phyloP scores from a whole-genome alignment of 1,140 invertebrate species.

The Magallana ariakensis region DNA sequence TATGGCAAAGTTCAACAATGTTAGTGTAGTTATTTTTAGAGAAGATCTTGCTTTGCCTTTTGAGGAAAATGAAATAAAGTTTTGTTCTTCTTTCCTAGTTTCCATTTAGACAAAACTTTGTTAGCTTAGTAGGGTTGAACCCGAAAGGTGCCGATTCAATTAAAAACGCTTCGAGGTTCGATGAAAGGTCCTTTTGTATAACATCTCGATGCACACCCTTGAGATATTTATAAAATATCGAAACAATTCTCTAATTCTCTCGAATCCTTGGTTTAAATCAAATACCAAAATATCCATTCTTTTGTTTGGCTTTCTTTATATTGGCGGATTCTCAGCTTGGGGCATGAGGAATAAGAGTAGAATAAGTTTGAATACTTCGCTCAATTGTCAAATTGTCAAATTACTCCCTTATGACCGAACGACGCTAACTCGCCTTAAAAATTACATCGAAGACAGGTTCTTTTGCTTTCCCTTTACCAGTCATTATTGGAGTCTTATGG shows the following conservation, averaged over 20 bases:
- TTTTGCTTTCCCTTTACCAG: not conserved
- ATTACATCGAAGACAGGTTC: not conserved
- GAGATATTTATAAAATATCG: slow-evolving; percentile 37
- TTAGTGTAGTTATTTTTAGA: too few species aligned
- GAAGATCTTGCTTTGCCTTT: too few species aligned
- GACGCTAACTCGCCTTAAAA: not conserved
- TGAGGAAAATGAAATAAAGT: too few species aligned
- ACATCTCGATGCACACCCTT: slow-evolving; percentile 21
- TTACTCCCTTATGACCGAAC: not conserved
- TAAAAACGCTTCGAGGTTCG: not conserved
- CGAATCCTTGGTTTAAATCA: slow-evolving; percentile 29
- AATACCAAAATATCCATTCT: slow-evolving; percentile 24
- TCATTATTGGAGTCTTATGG: slow-evolving; percentile 4
- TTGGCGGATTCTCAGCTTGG: slow-evolving; percentile 5
- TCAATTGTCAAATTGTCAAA: slow-evolving; percentile 8
- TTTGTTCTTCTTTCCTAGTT: not conserved
- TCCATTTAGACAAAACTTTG: not conserved
- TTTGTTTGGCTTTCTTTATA: not conserved
- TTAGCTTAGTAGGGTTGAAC: not conserved
- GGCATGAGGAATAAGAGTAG: not conserved
- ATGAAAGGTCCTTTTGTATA: slow-evolving; percentile 12
- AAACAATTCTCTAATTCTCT: slow-evolving; percentile 37
- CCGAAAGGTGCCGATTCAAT: slow-evolving; percentile 17
- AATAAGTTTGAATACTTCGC: not conserved
- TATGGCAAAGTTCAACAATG: too few species aligned